Evolutionary conservation across 2,113 vertebrate species (phyloP), one percentile per base, ranked within the genome.

Genomic region (Lutjanus erythropterus): DNA sequence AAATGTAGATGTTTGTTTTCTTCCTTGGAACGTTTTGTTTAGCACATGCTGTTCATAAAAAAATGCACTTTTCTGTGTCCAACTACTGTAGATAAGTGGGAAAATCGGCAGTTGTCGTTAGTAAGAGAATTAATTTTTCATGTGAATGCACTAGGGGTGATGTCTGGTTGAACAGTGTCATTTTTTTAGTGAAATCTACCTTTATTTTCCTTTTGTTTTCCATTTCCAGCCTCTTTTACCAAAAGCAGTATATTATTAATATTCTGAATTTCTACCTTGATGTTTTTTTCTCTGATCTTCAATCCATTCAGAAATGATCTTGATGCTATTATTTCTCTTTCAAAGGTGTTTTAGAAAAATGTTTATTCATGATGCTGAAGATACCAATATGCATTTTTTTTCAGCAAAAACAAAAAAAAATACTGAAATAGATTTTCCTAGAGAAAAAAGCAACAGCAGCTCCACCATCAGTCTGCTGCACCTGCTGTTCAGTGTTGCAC

Each of bases 61-160:
- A 88, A 75, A 91, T 85, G 92, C 92, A 93, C 93, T 94, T 92
- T 93, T 86, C 41, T 86, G 68, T 82, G 61, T 80, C 65, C 65
- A 29, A 46, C 85, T 84, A 81, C 89, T 86, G 72, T 80, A 68
- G 35, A 80, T 75, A 67, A 16, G 52, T 42, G 46, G 46, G 18
- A 55, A 65, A 88, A 66, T 35, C 78, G 77, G 23, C 76, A 75
- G 62, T 69, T 84, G 55, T 55, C n/a, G 21, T 52, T 12, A 70
- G 10, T 21, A 44, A 74, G 37, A 71, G n/a, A 66, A 74, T 53
- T 27, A 15, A 50, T 33, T n/a, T 64, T 56, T 71, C 4, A 70
- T 55, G 23, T 52, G 61, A 69, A 46, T 66, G 65, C 64, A 77
- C 50, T 64, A 39, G 46, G 66, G 47, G 14, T 59, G 62, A 72